Evolutionary conservation across 2,113 vertebrate species (phyloP).

Genomic region (Gopherus evgoodei): DNA sequence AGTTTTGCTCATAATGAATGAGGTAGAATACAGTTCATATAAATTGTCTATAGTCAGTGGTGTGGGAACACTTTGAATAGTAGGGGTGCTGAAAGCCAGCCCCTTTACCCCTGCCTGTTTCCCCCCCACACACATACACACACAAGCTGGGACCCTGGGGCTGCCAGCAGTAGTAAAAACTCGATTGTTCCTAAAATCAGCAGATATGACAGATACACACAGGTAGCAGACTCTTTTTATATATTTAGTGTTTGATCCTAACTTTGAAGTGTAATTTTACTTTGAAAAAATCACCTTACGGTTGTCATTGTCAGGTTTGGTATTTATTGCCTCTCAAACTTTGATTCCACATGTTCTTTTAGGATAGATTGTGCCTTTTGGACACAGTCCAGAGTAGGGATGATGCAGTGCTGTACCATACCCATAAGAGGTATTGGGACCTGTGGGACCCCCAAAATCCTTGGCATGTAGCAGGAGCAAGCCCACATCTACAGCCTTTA

Average conservation of each 20-base stretch:
- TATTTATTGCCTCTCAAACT: background rate
- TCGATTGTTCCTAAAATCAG: conserved; percentile 17
- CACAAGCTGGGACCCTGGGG: background rate
- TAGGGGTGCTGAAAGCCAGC: too few relatives aligned
- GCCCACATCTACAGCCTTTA: too few relatives aligned
- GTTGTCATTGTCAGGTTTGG: background rate
- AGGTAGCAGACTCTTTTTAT: background rate
- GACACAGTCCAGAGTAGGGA: background rate
- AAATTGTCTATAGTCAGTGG: background rate
- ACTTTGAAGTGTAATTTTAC: background rate
- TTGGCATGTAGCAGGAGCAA: background rate
- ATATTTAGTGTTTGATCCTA: background rate
- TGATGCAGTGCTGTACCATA: background rate
- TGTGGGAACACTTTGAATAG: too few relatives aligned
- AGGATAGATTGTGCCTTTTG: background rate
- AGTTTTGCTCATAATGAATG: background rate
- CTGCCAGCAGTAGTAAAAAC: background rate
- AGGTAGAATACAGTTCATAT: background rate
- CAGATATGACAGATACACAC: background rate
- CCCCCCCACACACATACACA: too few relatives aligned
- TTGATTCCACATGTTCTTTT: background rate
- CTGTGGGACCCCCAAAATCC: background rate
- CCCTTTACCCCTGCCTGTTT: too few relatives aligned
- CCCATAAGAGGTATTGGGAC: background rate
- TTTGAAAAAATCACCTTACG: background rate